Percentiles rank a stretch among this genome's conserved stretches.
These are phyloP conservation scores for Cheilosia variabilis DNA, from an alignment of 2,888 invertebrate species.

Conservation along the genomic window DNA sequence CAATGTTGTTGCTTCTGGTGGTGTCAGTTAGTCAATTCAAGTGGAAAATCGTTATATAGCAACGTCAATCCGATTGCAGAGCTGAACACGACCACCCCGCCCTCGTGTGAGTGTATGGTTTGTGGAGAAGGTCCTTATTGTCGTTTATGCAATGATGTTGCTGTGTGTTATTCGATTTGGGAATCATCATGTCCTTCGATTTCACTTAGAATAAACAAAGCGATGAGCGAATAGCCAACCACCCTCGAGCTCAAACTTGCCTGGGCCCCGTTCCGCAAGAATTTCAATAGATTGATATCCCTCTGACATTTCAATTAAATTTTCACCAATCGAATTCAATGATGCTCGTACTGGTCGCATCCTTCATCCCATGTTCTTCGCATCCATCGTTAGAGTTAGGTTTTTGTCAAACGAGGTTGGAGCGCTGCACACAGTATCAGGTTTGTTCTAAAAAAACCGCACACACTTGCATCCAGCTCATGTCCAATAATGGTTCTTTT, in stretches of 20 bases:
- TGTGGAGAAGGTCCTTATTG: conserved; percentile 66
- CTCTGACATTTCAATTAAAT: conserved; percentile 75
- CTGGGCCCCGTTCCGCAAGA: conserved; percentile 47
- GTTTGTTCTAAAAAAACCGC: conserved; percentile 57
- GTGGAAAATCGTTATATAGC: conserved; percentile 73
- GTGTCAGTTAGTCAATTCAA: conserved; percentile 75
- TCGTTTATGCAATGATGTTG: conserved; percentile 70
- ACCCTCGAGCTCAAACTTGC: neutral
- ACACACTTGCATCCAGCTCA: conserved; percentile 49
- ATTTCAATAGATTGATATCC: conserved; percentile 73
- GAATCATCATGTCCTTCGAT: conserved; percentile 72
- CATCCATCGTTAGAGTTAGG: conserved; percentile 65
- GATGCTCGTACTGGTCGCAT: conserved; percentile 66
- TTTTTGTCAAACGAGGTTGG: conserved; percentile 62
- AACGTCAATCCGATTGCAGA: conserved; percentile 65
- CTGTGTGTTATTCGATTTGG: conserved; percentile 70
- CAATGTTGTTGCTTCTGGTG: conserved; percentile 69
- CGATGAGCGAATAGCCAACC: conserved; percentile 47
- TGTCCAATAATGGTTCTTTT: conserved; percentile 69
- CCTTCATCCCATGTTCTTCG: conserved; percentile 47
- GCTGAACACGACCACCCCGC: conserved; percentile 8
- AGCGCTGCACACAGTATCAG: conserved; percentile 50
- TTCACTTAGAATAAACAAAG: conserved; percentile 74
- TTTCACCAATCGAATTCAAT: conserved; percentile 71
- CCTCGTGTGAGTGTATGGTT: conserved; percentile 45